These are phyloP conservation scores for Regulus satrapa DNA, from an alignment of 2,113 vertebrate species.

Conservation along the genomic window DNA sequence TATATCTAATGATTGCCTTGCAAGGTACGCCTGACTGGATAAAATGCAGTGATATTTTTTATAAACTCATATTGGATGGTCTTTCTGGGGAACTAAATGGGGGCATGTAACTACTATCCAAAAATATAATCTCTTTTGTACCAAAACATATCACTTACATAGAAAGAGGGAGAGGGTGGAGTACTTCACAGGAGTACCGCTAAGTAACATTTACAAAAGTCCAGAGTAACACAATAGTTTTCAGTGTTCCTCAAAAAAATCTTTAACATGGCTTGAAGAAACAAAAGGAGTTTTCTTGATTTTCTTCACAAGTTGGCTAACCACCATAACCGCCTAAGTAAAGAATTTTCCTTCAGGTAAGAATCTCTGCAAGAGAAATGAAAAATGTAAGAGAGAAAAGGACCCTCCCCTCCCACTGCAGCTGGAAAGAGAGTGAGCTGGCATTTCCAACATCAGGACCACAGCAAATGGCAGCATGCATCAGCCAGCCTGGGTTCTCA, in stretches of 20 bases:
- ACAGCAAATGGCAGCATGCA: not conserved
- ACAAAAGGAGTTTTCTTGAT: not conserved
- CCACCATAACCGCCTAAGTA: not conserved
- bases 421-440: rapidly evolving
- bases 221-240: not conserved
- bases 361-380: not conserved
- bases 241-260: not conserved
- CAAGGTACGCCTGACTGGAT: not conserved
- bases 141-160: rapidly evolving
- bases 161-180: not conserved
- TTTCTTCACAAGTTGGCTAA: not conserved
- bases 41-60: not conserved
- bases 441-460: rapidly evolving
- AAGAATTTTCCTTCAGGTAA: not conserved
- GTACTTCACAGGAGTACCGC: not conserved
- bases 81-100: not conserved
- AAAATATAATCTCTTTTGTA: not conserved
- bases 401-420: not conserved
- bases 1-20: not conserved
- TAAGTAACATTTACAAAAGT: not conserved
- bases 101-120: not conserved
- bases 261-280: not conserved
- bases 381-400: not conserved
- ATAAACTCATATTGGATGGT: not conserved
- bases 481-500: not conserved